These are phyloP conservation scores for Varanus komodoensis DNA, from an alignment of 2,113 vertebrate genomes.

Conservation along the genomic window DNA sequence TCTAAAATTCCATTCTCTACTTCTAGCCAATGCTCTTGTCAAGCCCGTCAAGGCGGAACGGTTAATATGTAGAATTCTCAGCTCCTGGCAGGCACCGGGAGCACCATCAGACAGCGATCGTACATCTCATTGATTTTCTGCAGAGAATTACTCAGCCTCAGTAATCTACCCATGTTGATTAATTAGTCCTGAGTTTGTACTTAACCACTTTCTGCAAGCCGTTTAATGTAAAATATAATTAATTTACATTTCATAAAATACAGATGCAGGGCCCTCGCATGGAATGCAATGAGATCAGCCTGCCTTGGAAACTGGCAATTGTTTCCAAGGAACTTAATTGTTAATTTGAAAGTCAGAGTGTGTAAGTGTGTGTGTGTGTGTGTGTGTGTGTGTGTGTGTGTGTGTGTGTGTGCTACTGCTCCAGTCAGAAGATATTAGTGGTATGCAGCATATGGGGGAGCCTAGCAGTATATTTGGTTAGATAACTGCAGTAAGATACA, in stretches of 20 bases:
- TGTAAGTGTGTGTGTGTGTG: background rate
- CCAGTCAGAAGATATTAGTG: background rate
- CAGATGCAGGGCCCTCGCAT: constrained; percentile 64
- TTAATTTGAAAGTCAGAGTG: background rate
- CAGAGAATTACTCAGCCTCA: constrained; percentile 29
- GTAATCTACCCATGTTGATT: constrained; percentile 36
- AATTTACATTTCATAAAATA: constrained; percentile 67
- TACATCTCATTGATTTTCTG: constrained; percentile 19
- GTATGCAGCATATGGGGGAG: background rate
- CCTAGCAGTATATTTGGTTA: background rate
- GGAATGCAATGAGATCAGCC: constrained; percentile 58
- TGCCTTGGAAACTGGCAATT: constrained; percentile 65
- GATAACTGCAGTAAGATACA: background rate
- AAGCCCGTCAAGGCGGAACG: background rate
- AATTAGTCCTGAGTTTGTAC: constrained; percentile 63
- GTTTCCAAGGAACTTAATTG: constrained; percentile 71
- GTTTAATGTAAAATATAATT: constrained; percentile 59
- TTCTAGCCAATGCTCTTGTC: background rate
- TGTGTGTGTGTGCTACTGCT: background rate
- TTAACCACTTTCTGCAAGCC: constrained; percentile 51
- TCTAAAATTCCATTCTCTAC: background rate
- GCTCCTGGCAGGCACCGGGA: background rate
- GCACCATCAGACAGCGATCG: constrained; percentile 4
- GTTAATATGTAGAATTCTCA: background rate
- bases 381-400: background rate